Evolutionary conservation across 2,888 invertebrate genomes (phyloP).

Genomic region (Cabera pusaria): DNA sequence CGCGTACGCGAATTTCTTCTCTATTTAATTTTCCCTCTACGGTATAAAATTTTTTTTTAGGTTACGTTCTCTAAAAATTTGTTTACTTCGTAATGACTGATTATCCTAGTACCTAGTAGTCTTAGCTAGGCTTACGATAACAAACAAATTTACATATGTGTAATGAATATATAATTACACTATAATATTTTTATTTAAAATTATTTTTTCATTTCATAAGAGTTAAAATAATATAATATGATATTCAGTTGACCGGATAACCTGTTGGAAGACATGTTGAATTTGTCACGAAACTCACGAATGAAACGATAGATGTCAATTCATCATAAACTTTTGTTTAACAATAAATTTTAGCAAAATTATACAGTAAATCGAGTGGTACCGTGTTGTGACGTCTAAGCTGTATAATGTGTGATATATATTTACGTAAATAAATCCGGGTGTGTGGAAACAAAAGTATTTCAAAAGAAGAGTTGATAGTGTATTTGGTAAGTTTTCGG

Average conservation of each 20-base stretch:
- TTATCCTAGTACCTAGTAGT: no score
- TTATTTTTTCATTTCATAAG: no score
- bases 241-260: slow-evolving; percentile 59
- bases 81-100: no score
- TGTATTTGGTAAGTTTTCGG: slow-evolving; percentile 72
- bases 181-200: no score
- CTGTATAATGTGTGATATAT: slow-evolving; percentile 70
- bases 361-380: slow-evolving; percentile 62
- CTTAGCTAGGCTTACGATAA: no score
- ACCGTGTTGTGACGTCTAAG: slow-evolving; percentile 64
- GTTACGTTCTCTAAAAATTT: no score
- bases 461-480: slow-evolving; percentile 52
- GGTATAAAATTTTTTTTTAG: no score
- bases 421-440: slow-evolving; percentile 61
- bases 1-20: no score
- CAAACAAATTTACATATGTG: no score
- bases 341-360: slow-evolving; percentile 68
- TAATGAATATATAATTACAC: no score
- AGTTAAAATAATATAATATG: no score
- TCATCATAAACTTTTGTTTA: slow-evolving; percentile 77
- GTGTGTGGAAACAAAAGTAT: slow-evolving; percentile 53
- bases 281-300: slow-evolving; percentile 75
- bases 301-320: slow-evolving; percentile 73
- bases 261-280: slow-evolving; percentile 77
- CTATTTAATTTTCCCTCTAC: no score